Base-by-base conservation (phyloP, 2,888 invertebrate genomes). In the Aporophyla nigra region DNA sequence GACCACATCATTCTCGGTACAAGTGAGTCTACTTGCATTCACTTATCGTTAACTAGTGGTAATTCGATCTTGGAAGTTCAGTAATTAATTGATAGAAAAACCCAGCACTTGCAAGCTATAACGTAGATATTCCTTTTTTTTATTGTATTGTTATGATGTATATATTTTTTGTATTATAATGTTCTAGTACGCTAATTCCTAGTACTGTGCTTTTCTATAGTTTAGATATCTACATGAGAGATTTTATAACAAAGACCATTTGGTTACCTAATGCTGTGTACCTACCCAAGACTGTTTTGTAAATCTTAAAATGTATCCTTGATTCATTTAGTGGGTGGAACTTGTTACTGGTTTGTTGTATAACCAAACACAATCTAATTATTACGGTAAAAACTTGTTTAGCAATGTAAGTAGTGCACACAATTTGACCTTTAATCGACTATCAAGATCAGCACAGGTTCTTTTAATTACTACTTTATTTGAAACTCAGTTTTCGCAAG, bases 1-100 rank as follows among this genome's bases (percentile, higher is more conserved):
- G 98, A 98, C 87, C 98, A 98, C 90, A 96, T 98, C 67, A 97
- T 98, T 94, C 97, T 98, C 0, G 97, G 97, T 78, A 96, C 97
- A 7, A 93, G 97, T 98, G 89, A 92, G 92, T 92, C 19, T 12
- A 43, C 27, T 56, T n/a, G 2, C 43, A 27, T 53, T 61, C 21
- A n/a, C 10, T 51, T 66, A 21, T 10, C 46, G 6, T 19, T 46
- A 12, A 12, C 19, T 46, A 49, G 5, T 24, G 12, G 7, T 12
- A 21, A 27, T 14, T 65, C 27, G 12, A 49, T 49, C 12, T 65
- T 65, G 27, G 12, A 27, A 7, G 27, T 49, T 27, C 1, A 49
- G 4, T 63, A 24, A 46, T 19, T 1, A 19, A 65, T 6, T 4
- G 0, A 19, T 24, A 65, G 10, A 46, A 46, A 43, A n/a, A n/a